Conservation (phyloP, 2,888 invertebrate genomes). For the Hemaris fuciformis region DNA sequence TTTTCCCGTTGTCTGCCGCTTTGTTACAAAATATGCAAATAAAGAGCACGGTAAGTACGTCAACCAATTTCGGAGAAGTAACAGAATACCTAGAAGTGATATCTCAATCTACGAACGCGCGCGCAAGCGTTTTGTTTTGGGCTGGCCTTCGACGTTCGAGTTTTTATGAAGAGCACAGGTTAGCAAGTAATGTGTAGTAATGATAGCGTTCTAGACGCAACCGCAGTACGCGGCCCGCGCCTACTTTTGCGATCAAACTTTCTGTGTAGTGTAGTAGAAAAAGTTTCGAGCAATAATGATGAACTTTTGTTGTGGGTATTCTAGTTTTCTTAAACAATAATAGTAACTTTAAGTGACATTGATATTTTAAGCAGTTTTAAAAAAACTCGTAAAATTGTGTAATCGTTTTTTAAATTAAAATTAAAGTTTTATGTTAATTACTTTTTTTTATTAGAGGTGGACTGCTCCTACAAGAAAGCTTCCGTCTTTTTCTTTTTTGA, state of each 20-base stretch:
- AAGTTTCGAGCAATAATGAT: neutral
- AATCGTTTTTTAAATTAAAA: too few species aligned
- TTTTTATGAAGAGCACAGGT: slow-evolving; percentile 14
- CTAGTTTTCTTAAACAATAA: too few species aligned
- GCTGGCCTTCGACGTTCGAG: neutral
- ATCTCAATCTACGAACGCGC: neutral
- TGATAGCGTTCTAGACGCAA: slow-evolving; percentile 28
- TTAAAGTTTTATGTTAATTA: too few species aligned
- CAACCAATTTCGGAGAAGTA: neutral
- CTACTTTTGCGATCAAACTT: neutral
- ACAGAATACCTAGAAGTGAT: slow-evolving; percentile 1
- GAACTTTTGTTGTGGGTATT: neutral
- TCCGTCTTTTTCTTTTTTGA: too few species aligned
- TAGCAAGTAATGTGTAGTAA: slow-evolving; percentile 30
- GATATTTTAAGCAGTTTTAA: too few species aligned
- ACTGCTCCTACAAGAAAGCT: too few species aligned
- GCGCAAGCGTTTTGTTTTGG: neutral
- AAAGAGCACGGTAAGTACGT: neutral
- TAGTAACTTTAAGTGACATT: too few species aligned
- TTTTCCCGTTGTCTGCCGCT: neutral
- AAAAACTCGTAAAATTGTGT: too few species aligned
- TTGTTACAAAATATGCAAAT: neutral
- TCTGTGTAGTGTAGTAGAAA: neutral
- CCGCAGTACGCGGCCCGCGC: slow-evolving; percentile 31
- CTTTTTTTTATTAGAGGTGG: too few species aligned